A percentile compares a stretch with the other conserved stretches of the same genome.
phyloP scores from a whole-genome alignment of 2,797 vertebrate species.

The Monodelphis domestica region DNA sequence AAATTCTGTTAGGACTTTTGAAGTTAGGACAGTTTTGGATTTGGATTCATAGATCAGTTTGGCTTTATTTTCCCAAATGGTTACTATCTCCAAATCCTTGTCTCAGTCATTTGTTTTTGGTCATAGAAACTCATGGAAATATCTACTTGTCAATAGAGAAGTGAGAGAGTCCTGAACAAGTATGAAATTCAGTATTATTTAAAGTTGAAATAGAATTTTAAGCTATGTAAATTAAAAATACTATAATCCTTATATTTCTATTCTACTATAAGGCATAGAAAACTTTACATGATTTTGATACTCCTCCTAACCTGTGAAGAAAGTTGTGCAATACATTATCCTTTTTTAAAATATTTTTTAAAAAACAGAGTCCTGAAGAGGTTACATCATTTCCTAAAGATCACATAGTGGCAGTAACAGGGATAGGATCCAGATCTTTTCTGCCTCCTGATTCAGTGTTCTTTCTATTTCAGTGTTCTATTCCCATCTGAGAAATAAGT shows the following conservation, averaged over 20 bases:
- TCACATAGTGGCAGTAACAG: background rate
- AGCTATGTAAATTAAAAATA: background rate
- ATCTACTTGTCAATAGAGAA: background rate
- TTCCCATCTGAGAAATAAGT: background rate
- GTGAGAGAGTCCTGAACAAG: background rate
- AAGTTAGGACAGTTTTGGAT: background rate
- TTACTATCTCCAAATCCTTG: too few species aligned
- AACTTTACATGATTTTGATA: background rate
- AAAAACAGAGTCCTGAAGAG: background rate
- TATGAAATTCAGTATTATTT: background rate
- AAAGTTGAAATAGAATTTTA: background rate
- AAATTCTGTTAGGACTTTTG: background rate
- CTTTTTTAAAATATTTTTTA: background rate
- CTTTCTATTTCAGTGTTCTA: background rate
- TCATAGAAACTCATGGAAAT: background rate
- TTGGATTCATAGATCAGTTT: background rate
- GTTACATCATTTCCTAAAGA: background rate
- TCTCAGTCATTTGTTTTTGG: background rate
- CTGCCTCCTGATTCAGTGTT: background rate
- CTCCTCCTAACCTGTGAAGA: background rate
- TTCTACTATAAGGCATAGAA: background rate
- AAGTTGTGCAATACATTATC: background rate
- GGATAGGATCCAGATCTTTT: background rate
- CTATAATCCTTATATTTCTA: background rate
- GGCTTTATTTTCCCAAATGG: background rate